These are phyloP conservation scores for Porphyrio hochstetteri DNA, from an alignment of 2,113 vertebrate genomes.

Conservation along the genomic window DNA sequence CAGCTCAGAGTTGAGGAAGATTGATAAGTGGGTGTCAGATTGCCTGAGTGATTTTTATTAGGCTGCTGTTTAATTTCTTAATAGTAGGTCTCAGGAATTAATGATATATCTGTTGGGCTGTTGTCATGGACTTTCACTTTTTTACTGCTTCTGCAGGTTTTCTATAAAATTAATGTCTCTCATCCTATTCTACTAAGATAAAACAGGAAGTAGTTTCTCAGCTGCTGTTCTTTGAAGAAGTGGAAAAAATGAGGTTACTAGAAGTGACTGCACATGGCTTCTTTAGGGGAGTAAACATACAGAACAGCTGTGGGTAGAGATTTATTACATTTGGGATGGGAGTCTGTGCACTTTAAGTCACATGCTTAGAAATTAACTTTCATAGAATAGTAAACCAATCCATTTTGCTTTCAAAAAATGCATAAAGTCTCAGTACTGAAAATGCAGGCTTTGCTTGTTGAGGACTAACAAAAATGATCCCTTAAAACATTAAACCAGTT, in stretches of 20 bases:
- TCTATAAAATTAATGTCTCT: neutral
- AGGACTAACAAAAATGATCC: neutral
- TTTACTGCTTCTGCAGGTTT: neutral
- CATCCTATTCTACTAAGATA: neutral
- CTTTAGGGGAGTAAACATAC: neutral
- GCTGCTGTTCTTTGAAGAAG: neutral
- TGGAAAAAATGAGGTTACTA: neutral
- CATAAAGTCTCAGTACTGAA: neutral
- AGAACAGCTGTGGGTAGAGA: neutral
- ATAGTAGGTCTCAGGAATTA: neutral
- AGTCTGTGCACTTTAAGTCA: accelerated
- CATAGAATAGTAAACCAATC: neutral
- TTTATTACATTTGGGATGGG: neutral
- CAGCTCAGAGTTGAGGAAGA: neutral
- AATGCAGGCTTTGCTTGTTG: neutral
- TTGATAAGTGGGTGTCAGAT: neutral
- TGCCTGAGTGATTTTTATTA: neutral
- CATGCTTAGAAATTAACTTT: neutral
- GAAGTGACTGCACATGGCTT: neutral
- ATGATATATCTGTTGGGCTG: neutral
- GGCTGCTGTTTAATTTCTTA: neutral
- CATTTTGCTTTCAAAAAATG: neutral
- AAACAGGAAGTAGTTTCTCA: neutral
- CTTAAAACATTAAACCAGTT: neutral
- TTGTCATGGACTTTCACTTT: accelerated